Conservation (phyloP, 2,888 invertebrate genomes). For the Tholera decimalis region DNA sequence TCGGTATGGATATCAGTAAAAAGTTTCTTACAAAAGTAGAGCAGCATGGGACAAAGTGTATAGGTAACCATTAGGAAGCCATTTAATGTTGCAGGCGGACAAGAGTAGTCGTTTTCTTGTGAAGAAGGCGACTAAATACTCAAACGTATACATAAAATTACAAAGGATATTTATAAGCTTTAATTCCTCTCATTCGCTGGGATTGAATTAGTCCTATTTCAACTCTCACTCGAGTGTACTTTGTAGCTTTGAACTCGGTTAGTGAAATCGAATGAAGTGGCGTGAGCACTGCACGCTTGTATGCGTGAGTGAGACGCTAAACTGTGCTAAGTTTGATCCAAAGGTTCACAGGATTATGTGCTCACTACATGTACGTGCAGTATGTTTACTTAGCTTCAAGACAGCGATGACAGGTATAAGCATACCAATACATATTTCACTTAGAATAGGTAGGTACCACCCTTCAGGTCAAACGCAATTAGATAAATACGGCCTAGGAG, state of each 20-base stretch:
- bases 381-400: too few relatives aligned
- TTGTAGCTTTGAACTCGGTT: slow-evolving; percentile 19
- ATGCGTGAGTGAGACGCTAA: neutral
- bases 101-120: neutral
- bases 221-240: too few relatives aligned
- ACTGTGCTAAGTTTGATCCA: neutral
- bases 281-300: neutral
- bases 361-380: neutral
- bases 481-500: neutral
- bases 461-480: neutral
- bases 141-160: neutral
- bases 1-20: neutral
- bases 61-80: neutral
- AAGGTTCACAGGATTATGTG: neutral
- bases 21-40: slow-evolving; percentile 7
- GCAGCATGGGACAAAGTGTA: too few relatives aligned
- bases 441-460: too few relatives aligned
- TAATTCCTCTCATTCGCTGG: neutral
- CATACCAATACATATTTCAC: too few relatives aligned
- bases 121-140: neutral
- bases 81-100: neutral
- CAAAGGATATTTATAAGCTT: neutral
- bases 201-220: slow-evolving; percentile 9
- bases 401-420: too few relatives aligned
- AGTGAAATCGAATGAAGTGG: slow-evolving; percentile 23